Base-by-base conservation (phyloP, 2,888 invertebrate species). In the Phyllotreta striolata region DNA sequence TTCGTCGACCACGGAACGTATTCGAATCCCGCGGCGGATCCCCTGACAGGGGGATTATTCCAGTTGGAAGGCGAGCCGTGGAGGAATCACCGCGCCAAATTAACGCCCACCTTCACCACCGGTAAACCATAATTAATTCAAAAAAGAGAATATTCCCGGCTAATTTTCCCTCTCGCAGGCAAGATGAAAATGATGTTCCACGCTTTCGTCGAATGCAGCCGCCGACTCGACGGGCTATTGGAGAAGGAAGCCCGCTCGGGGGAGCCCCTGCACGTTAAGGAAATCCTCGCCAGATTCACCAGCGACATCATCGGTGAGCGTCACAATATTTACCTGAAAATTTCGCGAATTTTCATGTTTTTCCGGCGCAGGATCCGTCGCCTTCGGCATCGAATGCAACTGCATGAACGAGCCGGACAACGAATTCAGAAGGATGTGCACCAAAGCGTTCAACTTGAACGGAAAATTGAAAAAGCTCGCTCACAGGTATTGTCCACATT, bases 21-120 rank as follows among this genome's bases (percentile, higher is more conserved):
- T 61, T 76, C 80, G 71, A 84, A 82, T 74, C 83, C 84, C 73
- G 77, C 79, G 14, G 80, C 82, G 75, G 80, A 83, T 55, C 63
- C 70, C 44, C 37, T 68, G 46, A 61, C 14, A 49, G 72, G 64
- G 9, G 57, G 64, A 12, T 58, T 69, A 13, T 63, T 72, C 12
- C 63, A 57, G 46, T 43, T 70, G 47, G 62, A 67, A 13, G 69
- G 66, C 1, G 63, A 60, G 8, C 49, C 59, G 43, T 72, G 72
- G 72, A 63, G 61, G 37, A 66, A 68, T 43, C 51, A 68, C 41
- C 47, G 71, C 13, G 54, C 63, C 6, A 72, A 72, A 58, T 44
- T 72, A 7, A 69, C 68, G 2, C 72, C 69, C 14, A 68, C 70
- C 0, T 72, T 72, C 37, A 70, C 71, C 0, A 69, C 72, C 49